Conservation (phyloP, 2,113 vertebrate genomes). For the Dascyllus trimaculatus region DNA sequence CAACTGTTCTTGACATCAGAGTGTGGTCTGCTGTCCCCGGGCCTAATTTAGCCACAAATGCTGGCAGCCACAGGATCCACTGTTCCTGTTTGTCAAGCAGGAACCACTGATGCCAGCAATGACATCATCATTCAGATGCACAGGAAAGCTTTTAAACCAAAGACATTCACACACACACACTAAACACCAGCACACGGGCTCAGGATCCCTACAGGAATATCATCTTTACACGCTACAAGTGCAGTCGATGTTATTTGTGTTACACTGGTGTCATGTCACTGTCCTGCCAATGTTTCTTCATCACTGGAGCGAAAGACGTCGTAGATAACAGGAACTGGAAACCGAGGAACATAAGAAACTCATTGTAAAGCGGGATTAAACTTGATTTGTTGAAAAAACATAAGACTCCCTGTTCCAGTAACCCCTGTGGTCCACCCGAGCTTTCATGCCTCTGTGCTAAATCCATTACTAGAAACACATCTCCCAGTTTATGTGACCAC, state of each 20-base stretch:
- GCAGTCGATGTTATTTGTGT: constrained; percentile 54
- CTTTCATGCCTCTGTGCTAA: constrained; percentile 18
- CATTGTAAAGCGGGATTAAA: constrained; percentile 2
- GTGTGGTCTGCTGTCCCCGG: constrained; percentile 50
- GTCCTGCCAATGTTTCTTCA: constrained; percentile 7
- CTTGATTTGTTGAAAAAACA: constrained; percentile 6
- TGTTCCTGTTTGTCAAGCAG: constrained; percentile 75
- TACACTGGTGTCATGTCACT: constrained; percentile 37
- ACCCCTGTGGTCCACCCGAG: constrained; percentile 13
- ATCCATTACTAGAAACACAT: constrained; percentile 36
- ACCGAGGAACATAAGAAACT: background rate
- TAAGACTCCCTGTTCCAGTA: constrained; percentile 8
- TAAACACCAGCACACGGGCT: background rate
- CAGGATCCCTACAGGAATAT: constrained; percentile 44
- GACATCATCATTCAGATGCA: constrained; percentile 64
- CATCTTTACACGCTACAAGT: constrained; percentile 33
- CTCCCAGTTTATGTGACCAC: constrained; percentile 14
- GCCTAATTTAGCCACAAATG: constrained; percentile 66
- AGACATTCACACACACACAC: constrained; percentile 40
- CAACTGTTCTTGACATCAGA: constrained; percentile 79
- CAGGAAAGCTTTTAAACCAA: constrained; percentile 68
- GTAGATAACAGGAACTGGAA: background rate
- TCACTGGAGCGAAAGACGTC: background rate
- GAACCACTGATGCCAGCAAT: constrained; percentile 59
- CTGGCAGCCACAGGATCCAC: constrained; percentile 58